Conservation (phyloP, 2,888 invertebrate genomes). For the Amblyjoppa fuscipennis region DNA sequence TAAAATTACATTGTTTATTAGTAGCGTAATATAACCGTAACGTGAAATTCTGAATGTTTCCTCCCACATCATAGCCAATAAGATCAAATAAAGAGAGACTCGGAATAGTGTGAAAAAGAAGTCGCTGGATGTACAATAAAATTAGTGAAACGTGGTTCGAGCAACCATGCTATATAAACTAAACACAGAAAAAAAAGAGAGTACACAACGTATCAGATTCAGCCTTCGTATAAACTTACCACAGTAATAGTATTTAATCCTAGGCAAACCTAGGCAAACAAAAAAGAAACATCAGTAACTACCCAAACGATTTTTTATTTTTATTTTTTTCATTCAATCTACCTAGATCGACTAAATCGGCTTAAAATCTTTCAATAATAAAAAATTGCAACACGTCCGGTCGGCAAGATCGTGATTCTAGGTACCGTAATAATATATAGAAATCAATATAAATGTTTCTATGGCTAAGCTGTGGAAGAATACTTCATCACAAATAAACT, state of each 20-base stretch:
- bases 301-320: constrained; percentile 11
- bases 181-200: constrained; percentile 9
- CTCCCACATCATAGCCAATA: constrained; percentile 58
- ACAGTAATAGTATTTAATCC: constrained; percentile 89
- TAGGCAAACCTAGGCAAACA: constrained; percentile 87
- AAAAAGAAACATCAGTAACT: constrained; percentile 66
- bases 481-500: constrained; percentile 45
- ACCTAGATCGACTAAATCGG: constrained; percentile 41
- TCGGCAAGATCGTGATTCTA: background rate
- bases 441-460: constrained; percentile 30
- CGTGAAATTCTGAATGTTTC: constrained; percentile 42
- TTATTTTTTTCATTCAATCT: constrained; percentile 35
- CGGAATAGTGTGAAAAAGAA: background rate
- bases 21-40: constrained; percentile 10
- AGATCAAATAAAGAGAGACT: constrained; percentile 29
- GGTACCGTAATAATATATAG: background rate
- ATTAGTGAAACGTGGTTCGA: constrained; percentile 16
- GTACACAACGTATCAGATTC: constrained; percentile 7
- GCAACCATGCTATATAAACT: constrained; percentile 22
- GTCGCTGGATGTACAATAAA: constrained; percentile 18
- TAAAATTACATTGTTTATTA: background rate
- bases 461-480: constrained; percentile 58
- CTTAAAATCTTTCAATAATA: constrained; percentile 5
- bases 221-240: constrained; percentile 86
- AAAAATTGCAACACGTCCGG: constrained; percentile 14